phyloP scores from a whole-genome alignment of 1,140 invertebrate genomes.

The Galleria mellonella region DNA sequence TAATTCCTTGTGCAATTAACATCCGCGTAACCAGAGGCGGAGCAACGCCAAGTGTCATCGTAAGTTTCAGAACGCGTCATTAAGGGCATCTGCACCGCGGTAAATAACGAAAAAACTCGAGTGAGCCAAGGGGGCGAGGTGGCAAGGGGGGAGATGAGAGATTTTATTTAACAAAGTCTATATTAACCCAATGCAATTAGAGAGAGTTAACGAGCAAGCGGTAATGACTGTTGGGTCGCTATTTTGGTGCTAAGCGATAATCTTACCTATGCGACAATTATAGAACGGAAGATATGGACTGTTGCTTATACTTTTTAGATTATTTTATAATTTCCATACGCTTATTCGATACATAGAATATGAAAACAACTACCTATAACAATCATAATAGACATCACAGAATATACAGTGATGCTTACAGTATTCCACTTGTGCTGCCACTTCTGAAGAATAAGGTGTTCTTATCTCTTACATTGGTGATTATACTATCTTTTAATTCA shows the following conservation, averaged over 20 bases:
- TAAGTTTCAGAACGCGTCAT: conserved; percentile 72
- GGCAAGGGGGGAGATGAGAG: conserved; percentile 46
- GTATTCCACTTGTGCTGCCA: no score
- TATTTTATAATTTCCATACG: no score
- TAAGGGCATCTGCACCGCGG: conserved; percentile 70
- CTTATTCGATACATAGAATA: no score
- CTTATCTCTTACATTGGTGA: no score
- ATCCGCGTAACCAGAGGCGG: conserved; percentile 30
- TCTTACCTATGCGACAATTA: no score
- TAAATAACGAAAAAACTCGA: conserved; percentile 65
- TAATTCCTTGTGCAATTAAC: conserved; percentile 68
- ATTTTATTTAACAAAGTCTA: conserved; percentile 75
- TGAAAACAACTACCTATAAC: no score
- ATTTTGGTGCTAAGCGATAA: conserved; percentile 26
- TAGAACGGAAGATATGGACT: no score
- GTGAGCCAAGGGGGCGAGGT: conserved; percentile 19
- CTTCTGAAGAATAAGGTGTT: no score
- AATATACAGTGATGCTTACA: no score
- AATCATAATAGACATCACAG: no score
- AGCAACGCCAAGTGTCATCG: conserved; percentile 67
- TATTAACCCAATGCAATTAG: conserved; percentile 74
- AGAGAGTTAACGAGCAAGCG: conserved; percentile 68
- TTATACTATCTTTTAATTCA: no score
- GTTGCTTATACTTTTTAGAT: no score
- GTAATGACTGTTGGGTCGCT: conserved; percentile 59